phyloP scores from a whole-genome alignment of 2,888 invertebrate species.

The Pterobdella sp. region DNA sequence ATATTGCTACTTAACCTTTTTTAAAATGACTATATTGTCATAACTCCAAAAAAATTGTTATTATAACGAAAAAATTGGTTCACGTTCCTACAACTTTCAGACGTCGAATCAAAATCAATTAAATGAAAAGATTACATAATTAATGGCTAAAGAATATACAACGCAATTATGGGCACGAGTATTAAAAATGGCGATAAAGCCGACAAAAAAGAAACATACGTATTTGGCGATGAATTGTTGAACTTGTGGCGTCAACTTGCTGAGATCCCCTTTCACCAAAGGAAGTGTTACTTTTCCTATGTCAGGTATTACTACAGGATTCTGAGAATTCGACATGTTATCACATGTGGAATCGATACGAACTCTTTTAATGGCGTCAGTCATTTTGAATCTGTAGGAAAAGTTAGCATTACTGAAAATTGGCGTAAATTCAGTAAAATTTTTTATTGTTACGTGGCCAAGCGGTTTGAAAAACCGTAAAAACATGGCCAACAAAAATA shows the following conservation, averaged over 20 bases:
- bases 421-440: no score
- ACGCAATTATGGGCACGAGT: neutral
- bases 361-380: no score
- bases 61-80: neutral
- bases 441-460: no score
- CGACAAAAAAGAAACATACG: constrained; percentile 35
- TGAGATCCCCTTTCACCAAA: constrained; percentile 53
- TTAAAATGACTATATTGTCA: neutral
- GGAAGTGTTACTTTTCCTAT: constrained; percentile 42
- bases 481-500: no score
- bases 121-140: neutral
- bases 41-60: neutral
- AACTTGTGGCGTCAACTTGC: constrained; percentile 48
- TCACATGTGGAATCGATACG: no score
- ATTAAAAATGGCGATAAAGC: neutral
- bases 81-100: neutral
- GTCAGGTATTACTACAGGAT: no score
- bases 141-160: neutral
- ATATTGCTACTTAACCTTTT: neutral
- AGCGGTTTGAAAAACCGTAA: no score
- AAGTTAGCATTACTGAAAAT: no score
- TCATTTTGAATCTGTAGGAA: no score
- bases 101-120: neutral
- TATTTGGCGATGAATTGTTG: constrained; percentile 51
- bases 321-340: no score